Base-by-base conservation (phyloP, 1,140 invertebrate species). In the Drosophila kanapiae region DNA sequence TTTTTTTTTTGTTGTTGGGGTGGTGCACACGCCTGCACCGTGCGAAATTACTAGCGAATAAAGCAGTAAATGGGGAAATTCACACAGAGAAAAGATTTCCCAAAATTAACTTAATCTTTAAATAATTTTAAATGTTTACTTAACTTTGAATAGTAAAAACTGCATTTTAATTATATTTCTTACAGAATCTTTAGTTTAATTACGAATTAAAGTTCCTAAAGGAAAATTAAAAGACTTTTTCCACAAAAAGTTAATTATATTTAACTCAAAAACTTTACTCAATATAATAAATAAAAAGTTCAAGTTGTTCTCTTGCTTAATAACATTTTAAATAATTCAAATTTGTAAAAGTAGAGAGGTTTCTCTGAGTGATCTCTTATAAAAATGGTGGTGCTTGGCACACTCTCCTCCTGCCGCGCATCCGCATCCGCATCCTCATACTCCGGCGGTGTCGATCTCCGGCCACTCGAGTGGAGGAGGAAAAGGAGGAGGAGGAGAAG, bases 371-470 rank as follows among this genome's bases (percentile, higher is more conserved):
- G 67, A 10, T 6, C 10, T 13, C 7, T 5, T 31, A 42, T 5
- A 10, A 49, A 59, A 51, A 60, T 49, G 70, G 70, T 72, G 67
- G 69, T 72, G 43, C 35, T 18, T 56, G 70, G 35, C 70, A 72
- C 70, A 72, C 70, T 72, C 70, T 33, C 31, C 35, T 64, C n/a
- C 67, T 53, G 33, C n/a, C 11, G 37, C 45, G 6, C 38, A 16
- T 67, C 63, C 40, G 11, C 38, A 23, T 47, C 16, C 42, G 33
- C 51, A 31, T 23, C 43, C 69, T 40, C 67, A 72, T 31, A 37
- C 68, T 40, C 69, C 53, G 49, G 38, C 27, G 45, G 67, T 68
- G 67, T 70, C 67, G 67, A 70, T 70, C 67, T 70, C 67, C 14
- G 62, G 63, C 67, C 63, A 72, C 53, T 60, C 33, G 53, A 72